A percentile compares a stretch with the other conserved stretches of the same genome.
Conservation (phyloP, 2,797 vertebrate genomes). For the Xyrichtys novacula region DNA sequence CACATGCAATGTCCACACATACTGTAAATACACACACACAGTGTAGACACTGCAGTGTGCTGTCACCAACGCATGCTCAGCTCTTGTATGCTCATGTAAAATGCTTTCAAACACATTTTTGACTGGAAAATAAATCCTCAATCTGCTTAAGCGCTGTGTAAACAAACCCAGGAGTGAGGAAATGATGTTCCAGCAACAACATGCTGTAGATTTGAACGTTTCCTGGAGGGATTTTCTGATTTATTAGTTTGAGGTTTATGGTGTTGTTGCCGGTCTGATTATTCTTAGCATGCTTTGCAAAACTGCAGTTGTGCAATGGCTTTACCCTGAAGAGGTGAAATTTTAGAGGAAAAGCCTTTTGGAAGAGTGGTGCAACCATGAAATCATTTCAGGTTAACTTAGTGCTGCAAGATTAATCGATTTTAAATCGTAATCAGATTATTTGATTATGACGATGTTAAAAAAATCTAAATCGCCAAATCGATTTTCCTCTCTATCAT, state of each 20-base stretch:
- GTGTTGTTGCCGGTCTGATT: background rate
- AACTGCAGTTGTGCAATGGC: conserved; percentile 31
- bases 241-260: conserved; percentile 34
- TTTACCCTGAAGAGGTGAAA: conserved; percentile 5
- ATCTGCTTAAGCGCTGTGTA: conserved; percentile 12
- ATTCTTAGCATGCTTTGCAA: background rate
- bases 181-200: conserved; percentile 7
- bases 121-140: conserved; percentile 6
- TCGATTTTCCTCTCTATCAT: no score
- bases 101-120: background rate
- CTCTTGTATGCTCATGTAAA: conserved; percentile 2
- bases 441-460: no score
- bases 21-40: background rate
- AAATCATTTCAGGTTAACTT: no score
- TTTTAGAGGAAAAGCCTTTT: background rate
- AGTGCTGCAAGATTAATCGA: no score
- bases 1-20: conserved; percentile 8
- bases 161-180: conserved; percentile 32
- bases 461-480: no score
- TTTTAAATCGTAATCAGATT: no score
- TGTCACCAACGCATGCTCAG: no score
- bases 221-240: conserved; percentile 7
- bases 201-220: conserved; percentile 14
- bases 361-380: no score
- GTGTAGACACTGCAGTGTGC: no score